Conservation (phyloP, 2,113 vertebrate genomes). For the Natator depressus region DNA sequence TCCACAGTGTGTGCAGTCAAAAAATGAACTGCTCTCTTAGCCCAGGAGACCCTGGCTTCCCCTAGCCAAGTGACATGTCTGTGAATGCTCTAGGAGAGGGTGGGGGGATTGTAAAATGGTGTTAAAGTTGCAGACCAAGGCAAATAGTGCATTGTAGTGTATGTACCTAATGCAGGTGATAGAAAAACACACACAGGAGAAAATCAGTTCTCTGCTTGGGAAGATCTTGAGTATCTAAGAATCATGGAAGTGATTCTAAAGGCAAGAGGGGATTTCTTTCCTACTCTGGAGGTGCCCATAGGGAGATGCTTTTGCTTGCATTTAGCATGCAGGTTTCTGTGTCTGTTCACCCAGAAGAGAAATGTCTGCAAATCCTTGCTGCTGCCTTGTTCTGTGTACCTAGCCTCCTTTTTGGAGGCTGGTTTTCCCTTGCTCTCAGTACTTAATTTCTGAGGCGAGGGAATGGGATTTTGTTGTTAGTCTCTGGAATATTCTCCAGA, state of each 20-base stretch:
- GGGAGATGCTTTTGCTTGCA: not conserved
- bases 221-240: not conserved
- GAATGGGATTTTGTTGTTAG: not conserved
- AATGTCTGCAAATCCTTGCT: not conserved
- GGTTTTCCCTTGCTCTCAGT: not conserved
- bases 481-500: not conserved
- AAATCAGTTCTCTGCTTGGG: not conserved
- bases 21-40: not conserved
- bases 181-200: not conserved
- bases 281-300: not conserved
- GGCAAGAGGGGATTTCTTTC: not conserved
- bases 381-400: not conserved
- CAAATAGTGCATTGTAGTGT: not conserved
- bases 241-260: not conserved
- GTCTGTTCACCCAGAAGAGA: not conserved
- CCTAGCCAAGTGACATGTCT: no score
- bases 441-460: not conserved
- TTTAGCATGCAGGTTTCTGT: not conserved
- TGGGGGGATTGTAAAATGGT: not conserved
- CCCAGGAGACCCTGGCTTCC: not conserved
- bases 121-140: not conserved
- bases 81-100: not conserved
- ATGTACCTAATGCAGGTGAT: not conserved
- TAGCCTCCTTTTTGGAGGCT: not conserved
- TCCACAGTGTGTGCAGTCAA: not conserved